Percentiles rank a stretch among this genome's conserved stretches.
Evolutionary conservation across 1,140 invertebrate genomes (phyloP).

Genomic region (Nomia melanderi): DNA sequence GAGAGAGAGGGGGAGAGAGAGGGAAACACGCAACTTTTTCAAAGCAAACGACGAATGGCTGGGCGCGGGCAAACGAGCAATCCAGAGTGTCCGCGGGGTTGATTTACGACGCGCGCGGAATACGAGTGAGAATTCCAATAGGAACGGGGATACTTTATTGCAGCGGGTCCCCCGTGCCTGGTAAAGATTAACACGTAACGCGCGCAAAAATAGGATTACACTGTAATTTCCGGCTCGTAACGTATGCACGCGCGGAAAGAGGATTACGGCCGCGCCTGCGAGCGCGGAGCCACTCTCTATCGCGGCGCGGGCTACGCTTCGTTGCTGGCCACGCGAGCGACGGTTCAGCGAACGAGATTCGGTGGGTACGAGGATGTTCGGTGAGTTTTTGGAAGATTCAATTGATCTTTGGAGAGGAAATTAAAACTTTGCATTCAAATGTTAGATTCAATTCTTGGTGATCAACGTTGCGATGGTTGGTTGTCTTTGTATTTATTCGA

Average conservation of each 20-base stretch:
- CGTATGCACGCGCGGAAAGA: constrained; percentile 5
- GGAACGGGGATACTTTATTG: constrained; percentile 49
- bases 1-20: rapidly evolving
- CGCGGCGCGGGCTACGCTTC: no score
- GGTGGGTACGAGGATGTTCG: no score
- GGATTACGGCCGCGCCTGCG: constrained; percentile 11
- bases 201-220: constrained; percentile 48
- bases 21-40: constrained; percentile 19
- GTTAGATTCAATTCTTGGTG: no score
- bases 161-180: constrained; percentile 20
- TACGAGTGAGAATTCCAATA: constrained; percentile 46
- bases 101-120: constrained; percentile 39
- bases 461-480: no score
- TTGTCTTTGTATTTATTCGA: no score
- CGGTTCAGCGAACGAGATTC: no score
- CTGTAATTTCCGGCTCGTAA: constrained; percentile 34
- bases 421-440: no score
- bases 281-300: no score
- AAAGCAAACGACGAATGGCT: constrained; percentile 25
- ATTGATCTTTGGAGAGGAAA: no score
- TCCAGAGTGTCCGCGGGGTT: constrained; percentile 27
- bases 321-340: no score
- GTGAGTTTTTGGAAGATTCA: no score
- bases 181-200: constrained; percentile 56
- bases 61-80: constrained; percentile 23